A percentile compares a stretch with the other conserved stretches of the same genome.
Evolutionary conservation across 1,140 invertebrate genomes (phyloP).

Genomic region (Alviniconcha marisindica): DNA sequence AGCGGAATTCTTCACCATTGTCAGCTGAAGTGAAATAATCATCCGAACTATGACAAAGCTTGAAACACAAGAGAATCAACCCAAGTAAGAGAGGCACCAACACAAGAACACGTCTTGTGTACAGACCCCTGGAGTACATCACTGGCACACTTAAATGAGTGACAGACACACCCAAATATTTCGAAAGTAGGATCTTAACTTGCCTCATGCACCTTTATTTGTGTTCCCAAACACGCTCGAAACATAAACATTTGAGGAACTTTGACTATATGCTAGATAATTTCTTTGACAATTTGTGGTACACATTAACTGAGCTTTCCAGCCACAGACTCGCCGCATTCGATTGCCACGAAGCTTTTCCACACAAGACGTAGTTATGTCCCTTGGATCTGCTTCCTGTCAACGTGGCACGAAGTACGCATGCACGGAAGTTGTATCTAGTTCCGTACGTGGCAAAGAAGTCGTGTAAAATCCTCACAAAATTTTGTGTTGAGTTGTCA

Average conservation of each 20-base stretch:
- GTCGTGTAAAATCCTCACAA: slow-evolving; percentile 41
- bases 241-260: no score
- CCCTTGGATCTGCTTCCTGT: slow-evolving; percentile 47
- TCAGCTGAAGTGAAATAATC: slow-evolving; percentile 16
- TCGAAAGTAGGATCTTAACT: slow-evolving; percentile 16
- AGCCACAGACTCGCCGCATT: no score
- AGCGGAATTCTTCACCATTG: slow-evolving; percentile 16
- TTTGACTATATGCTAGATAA: no score
- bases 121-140: not conserved
- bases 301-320: no score
- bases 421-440: slow-evolving; percentile 55
- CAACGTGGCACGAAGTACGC: slow-evolving; percentile 66
- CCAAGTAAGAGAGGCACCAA: not conserved
- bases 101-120: no score
- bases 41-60: not conserved
- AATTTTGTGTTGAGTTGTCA: not conserved
- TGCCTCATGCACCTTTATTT: no score
- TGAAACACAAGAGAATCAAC: not conserved
- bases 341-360: no score
- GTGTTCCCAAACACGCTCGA: no score
- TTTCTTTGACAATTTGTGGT: no score
- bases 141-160: not conserved
- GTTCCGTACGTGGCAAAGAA: slow-evolving; percentile 64
- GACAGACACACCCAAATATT: not conserved
- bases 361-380: no score